Evolutionary conservation across 1,140 invertebrate species (phyloP), one percentile per base, ranked within the genome.

Genomic region (Eubasilissa regina): DNA sequence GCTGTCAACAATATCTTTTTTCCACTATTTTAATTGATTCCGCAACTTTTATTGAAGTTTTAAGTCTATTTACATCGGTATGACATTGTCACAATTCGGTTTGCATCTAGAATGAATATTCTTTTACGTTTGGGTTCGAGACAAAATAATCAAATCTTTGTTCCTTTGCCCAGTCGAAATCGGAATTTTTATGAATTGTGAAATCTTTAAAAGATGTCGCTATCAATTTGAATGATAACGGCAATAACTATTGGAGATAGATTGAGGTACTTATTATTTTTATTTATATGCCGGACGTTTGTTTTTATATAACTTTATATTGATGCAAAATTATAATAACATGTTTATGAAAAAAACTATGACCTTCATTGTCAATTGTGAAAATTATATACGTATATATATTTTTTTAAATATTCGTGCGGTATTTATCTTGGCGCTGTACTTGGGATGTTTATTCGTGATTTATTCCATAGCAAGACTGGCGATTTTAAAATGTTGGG

Each of bases 141-240:
- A 77, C 75, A 70, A 77, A 77, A 77, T 77, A 56, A 77, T 77
- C 47, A 17, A 51, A 64, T 66, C 75, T 77, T 66, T 77, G 58
- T 66, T 77, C 44, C 75, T 44, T 45, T 15, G 19, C 70, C 19
- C 70, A 55, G 19, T 60, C 25, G 64, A 17, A 70, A 56, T 15
- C 13, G 51, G 19, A 10, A 19, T 56, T 78, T 78, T 78, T 78
- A 58, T 58, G 11, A 68, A 55, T 77, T 55, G 21, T 44, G 47
- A 56, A 70, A 70, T 72, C n/a, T 19, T 78, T 78, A 64, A 68
- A 72, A 78, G 76, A 78, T 78, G 76, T 70, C 76, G 76, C 76
- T 70, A 15, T 78, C 10, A 53, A 60, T 62, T 62, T 15, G 13
- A 62, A 62, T n/a, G 66, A 70, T 70, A 25, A 64, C 19, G 35